Conservation (phyloP, 2,113 vertebrate genomes). For the Hipposideros armiger region DNA sequence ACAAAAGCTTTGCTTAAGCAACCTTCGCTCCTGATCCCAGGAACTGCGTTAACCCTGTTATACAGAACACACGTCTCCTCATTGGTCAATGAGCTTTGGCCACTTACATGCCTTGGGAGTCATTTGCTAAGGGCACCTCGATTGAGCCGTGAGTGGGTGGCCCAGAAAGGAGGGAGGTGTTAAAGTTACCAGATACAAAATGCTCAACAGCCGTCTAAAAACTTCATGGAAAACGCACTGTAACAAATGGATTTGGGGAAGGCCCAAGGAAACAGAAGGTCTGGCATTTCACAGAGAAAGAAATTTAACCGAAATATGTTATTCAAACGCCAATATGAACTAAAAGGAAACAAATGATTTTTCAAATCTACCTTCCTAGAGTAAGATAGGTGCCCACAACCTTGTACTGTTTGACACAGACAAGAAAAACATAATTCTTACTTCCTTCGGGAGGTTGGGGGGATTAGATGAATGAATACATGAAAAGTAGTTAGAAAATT, state of each 20-base stretch:
- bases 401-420: slow-evolving; percentile 81
- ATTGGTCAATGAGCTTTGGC: slow-evolving; percentile 87
- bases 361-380: slow-evolving; percentile 85
- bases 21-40: slow-evolving; percentile 83
- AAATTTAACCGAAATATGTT: slow-evolving; percentile 74
- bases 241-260: slow-evolving; percentile 66
- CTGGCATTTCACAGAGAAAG: slow-evolving; percentile 55
- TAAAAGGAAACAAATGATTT: slow-evolving; percentile 81
- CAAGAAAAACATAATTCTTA: slow-evolving; percentile 53
- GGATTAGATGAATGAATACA: neutral
- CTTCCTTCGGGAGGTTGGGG: neutral
- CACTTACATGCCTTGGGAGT: slow-evolving; percentile 89
- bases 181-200: slow-evolving; percentile 74
- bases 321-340: slow-evolving; percentile 69
- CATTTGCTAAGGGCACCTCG: slow-evolving; percentile 89
- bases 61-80: slow-evolving; percentile 80
- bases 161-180: slow-evolving; percentile 80
- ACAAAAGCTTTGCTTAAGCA: slow-evolving; percentile 80
- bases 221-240: slow-evolving; percentile 80
- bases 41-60: slow-evolving; percentile 78
- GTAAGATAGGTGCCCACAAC: slow-evolving; percentile 75
- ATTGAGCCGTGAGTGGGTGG: slow-evolving; percentile 85
- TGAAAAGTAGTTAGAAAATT: neutral
- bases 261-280: neutral
- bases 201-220: slow-evolving; percentile 75